A percentile compares a stretch with the other conserved stretches of the same genome.
Evolutionary conservation across 2,888 invertebrate genomes (phyloP).

Genomic region (Noctuana brunneofusca): DNA sequence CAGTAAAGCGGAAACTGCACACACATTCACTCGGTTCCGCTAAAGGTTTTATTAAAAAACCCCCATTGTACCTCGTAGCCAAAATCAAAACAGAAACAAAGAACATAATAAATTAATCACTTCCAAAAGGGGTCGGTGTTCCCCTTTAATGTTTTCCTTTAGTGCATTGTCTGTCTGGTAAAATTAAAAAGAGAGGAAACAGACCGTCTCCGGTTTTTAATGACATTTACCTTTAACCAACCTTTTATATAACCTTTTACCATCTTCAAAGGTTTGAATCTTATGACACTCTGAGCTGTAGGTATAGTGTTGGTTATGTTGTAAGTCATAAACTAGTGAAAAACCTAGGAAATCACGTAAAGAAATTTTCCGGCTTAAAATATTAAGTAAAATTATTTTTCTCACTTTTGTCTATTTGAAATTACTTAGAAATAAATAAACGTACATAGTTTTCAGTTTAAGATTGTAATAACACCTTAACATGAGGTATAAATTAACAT

Average conservation of each 20-base stretch:
- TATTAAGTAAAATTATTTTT: too few species aligned
- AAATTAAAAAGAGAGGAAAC: slow-evolving; percentile 78
- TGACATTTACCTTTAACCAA: slow-evolving; percentile 67
- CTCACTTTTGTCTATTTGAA: too few species aligned
- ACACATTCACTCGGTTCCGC: background rate
- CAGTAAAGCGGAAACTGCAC: background rate
- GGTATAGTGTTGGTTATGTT: too few species aligned
- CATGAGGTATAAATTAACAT: too few species aligned
- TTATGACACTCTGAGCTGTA: background rate
- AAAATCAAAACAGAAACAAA: slow-evolving; percentile 79
- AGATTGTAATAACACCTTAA: too few species aligned
- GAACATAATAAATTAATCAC: slow-evolving; percentile 82
- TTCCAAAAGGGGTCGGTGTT: slow-evolving; percentile 68
- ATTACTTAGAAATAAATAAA: too few species aligned
- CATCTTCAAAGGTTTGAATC: too few species aligned
- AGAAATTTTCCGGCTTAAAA: too few species aligned
- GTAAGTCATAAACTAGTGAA: too few species aligned
- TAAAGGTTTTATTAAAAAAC: slow-evolving; percentile 24
- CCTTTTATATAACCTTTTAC: too few species aligned
- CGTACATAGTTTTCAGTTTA: too few species aligned
- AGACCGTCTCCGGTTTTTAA: slow-evolving; percentile 63
- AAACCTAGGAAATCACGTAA: too few species aligned
- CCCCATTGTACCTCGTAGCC: slow-evolving; percentile 52
- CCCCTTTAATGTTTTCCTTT: slow-evolving; percentile 78
- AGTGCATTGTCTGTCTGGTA: slow-evolving; percentile 77